Percentiles rank a stretch among this genome's conserved stretches.
Evolutionary conservation across 2,797 vertebrate genomes (phyloP).

Genomic region (Mormyrops attenuatus): DNA sequence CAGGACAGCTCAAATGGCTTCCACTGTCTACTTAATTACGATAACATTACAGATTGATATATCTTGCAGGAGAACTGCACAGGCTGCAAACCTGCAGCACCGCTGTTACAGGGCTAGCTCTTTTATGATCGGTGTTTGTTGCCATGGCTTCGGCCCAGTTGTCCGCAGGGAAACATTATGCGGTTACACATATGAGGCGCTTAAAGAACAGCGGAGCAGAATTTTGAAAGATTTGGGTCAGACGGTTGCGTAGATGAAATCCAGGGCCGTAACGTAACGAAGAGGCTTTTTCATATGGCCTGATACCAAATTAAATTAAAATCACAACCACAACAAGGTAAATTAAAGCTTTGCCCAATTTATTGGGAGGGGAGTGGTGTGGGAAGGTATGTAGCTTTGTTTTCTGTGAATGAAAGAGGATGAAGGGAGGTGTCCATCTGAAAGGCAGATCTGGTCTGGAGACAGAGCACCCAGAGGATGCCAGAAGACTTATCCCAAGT

Average conservation of each 20-base stretch:
- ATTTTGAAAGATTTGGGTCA: conserved; percentile 31
- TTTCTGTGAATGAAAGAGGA: conserved; percentile 20
- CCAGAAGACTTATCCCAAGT: conserved; percentile 35
- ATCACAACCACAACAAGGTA: conserved; percentile 8
- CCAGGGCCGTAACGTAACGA: conserved; percentile 15
- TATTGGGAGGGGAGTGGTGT: not conserved
- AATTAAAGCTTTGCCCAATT: not conserved
- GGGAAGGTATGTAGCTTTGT: conserved; percentile 27
- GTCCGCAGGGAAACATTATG: conserved; percentile 42
- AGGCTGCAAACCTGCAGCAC: not conserved
- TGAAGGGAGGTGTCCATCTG: not conserved
- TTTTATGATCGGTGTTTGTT: not conserved
- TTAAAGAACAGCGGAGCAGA: conserved; percentile 28
- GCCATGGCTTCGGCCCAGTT: conserved; percentile 20
- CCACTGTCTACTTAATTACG: not conserved
- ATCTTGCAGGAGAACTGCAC: conserved; percentile 16
- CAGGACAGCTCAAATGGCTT: not conserved
- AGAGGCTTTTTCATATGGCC: conserved; percentile 23
- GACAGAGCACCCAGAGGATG: conserved; percentile 16
- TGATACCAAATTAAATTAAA: conserved; percentile 26
- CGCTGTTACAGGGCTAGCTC: conserved; percentile 23
- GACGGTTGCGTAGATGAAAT: conserved; percentile 26
- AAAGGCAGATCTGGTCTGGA: conserved; percentile 30
- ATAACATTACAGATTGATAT: conserved; percentile 6
- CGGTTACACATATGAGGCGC: conserved; percentile 27